Conservation (phyloP, 2,888 invertebrate species). For the Lasioglossum lativentre region DNA sequence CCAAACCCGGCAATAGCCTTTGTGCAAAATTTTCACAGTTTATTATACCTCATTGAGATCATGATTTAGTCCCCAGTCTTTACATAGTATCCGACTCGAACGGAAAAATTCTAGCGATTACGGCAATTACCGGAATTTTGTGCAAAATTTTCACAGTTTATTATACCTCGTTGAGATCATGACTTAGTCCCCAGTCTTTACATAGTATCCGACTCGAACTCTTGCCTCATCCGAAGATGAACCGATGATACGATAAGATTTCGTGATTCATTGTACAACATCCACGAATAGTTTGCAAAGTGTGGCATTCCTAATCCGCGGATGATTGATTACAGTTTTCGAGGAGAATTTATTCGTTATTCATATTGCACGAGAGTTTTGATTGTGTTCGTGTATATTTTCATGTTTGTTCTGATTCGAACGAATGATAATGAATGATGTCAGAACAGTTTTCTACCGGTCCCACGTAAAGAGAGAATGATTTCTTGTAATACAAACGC, state of each 20-base stretch:
- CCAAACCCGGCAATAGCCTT: too few species aligned
- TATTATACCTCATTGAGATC: too few species aligned
- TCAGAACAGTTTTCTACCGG: slow-evolving; percentile 13
- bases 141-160: too few species aligned
- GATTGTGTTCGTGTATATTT: background rate
- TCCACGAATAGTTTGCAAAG: background rate
- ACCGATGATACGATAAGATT: background rate
- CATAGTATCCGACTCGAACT: background rate
- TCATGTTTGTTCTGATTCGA: slow-evolving; percentile 23
- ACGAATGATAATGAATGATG: background rate
- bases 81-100: too few species aligned
- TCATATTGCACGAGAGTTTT: background rate
- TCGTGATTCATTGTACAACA: background rate
- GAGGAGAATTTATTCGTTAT: background rate
- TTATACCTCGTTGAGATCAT: background rate
- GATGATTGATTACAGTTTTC: background rate
- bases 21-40: too few species aligned
- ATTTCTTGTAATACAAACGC: slow-evolving; percentile 40
- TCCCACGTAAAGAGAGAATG: slow-evolving; percentile 21
- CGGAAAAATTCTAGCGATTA: too few species aligned
- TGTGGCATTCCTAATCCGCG: background rate
- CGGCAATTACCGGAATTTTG: too few species aligned
- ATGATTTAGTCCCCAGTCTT: too few species aligned
- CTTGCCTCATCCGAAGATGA: background rate
- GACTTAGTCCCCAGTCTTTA: background rate